phyloP scores from a whole-genome alignment of 2,888 invertebrate genomes.

The Drosophila anomalata region DNA sequence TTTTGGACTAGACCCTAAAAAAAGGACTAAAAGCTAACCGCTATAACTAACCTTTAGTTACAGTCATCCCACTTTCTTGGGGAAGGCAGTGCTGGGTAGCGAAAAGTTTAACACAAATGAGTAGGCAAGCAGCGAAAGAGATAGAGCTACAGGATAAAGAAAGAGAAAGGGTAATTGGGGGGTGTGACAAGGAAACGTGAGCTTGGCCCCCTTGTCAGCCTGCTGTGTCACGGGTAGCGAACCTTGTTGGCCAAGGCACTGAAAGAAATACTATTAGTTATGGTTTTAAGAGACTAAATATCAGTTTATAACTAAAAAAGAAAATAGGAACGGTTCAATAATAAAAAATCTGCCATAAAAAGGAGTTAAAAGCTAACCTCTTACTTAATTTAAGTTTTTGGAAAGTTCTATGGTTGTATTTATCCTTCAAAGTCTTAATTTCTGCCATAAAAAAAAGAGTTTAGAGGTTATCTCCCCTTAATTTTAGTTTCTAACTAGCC shows the following conservation, averaged over 20 bases:
- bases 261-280: neutral
- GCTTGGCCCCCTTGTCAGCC: slow-evolving; percentile 36
- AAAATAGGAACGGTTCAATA: too few species aligned
- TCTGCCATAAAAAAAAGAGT: too few species aligned
- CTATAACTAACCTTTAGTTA: neutral
- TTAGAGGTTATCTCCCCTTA: too few species aligned
- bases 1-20: neutral
- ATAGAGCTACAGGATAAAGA: slow-evolving; percentile 7
- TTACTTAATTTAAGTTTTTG: too few species aligned
- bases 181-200: slow-evolving; percentile 34
- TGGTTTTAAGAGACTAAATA: neutral
- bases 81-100: slow-evolving; percentile 34
- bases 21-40: neutral
- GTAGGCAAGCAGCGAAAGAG: slow-evolving; percentile 43
- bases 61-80: neutral
- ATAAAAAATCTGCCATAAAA: too few species aligned
- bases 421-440: too few species aligned
- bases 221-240: slow-evolving; percentile 14
- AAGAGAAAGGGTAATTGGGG: neutral
- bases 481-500: too few species aligned
- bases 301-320: neutral
- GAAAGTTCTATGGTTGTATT: too few species aligned
- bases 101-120: slow-evolving; percentile 61
- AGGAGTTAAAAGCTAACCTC: too few species aligned
- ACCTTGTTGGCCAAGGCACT: slow-evolving; percentile 31